phyloP scores from a whole-genome alignment of 35 echinoderm and acorn worm species.

The Ophiothrix spiculata region DNA sequence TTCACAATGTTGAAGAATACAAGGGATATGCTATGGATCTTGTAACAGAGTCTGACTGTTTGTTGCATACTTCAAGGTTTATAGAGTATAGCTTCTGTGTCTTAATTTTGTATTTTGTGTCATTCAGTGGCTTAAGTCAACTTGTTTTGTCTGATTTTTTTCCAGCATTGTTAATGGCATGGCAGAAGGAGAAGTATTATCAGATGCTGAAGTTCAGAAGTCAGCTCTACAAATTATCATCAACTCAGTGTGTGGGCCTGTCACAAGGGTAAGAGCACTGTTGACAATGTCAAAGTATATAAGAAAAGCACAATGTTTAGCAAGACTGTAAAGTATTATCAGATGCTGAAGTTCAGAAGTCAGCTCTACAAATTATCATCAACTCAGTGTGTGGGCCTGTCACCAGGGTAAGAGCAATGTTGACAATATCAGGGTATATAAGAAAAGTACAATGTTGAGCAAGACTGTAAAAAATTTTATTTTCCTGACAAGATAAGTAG shows the following conservation, averaged over 20 bases:
- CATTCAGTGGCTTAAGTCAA: background rate
- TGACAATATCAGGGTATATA: too few species aligned
- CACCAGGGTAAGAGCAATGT: conserved; percentile 60
- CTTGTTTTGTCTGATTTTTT: background rate
- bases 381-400: conserved; percentile 95
- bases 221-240: conserved; percentile 92
- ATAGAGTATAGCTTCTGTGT: too few species aligned
- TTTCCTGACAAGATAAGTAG: background rate
- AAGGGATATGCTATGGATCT: too few species aligned
- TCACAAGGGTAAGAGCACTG: conserved; percentile 59
- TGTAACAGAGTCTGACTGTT: too few species aligned
- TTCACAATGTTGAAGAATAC: too few species aligned
- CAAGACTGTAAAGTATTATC: too few species aligned
- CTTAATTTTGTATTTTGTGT: background rate
- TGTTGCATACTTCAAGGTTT: too few species aligned
- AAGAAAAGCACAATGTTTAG: background rate
- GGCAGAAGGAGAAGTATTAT: conserved; percentile 69
- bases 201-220: conserved; percentile 89
- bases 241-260: conserved; percentile 95
- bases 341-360: conserved; percentile 88
- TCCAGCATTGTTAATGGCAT: conserved; percentile 85
- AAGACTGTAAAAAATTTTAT: background rate
- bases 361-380: conserved; percentile 90
- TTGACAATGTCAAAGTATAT: too few species aligned
- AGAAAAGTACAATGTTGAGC: background rate